Evolutionary conservation across 2,113 vertebrate genomes (phyloP).

Genomic region (Chamaetylas fuelleborni): DNA sequence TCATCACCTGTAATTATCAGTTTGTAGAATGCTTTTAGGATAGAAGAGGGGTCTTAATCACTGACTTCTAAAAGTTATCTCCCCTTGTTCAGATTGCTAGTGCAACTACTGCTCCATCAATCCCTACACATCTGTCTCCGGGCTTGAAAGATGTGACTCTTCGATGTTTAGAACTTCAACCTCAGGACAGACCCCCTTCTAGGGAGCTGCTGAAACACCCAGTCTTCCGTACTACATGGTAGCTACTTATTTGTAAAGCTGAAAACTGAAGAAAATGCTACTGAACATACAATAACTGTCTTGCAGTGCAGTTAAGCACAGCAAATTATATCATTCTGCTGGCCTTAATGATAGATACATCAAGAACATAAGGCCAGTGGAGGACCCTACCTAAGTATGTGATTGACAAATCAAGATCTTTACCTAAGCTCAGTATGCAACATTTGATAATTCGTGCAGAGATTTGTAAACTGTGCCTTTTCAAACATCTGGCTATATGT

Average conservation of each 20-base stretch:
- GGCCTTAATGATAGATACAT: constrained; percentile 46
- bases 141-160: constrained; percentile 87
- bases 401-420: constrained; percentile 76
- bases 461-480: constrained; percentile 78
- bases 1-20: background rate
- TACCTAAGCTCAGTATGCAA: constrained; percentile 77
- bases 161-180: constrained; percentile 89
- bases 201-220: constrained; percentile 89
- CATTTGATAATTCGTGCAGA: constrained; percentile 67
- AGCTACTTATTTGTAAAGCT: constrained; percentile 43
- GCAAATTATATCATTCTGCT: constrained; percentile 34
- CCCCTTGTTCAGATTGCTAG: constrained; percentile 83
- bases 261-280: constrained; percentile 63
- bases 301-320: constrained; percentile 42
- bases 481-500: constrained; percentile 64
- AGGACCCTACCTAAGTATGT: constrained; percentile 69
- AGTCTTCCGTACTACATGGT: constrained; percentile 85
- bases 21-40: background rate
- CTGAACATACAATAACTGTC: constrained; percentile 60
- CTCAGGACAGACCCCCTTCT: constrained; percentile 84
- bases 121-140: constrained; percentile 84
- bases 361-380: constrained; percentile 33
- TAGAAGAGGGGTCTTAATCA: background rate
- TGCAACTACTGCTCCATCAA: constrained; percentile 85
- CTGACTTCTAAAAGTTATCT: background rate